A percentile compares a stretch with the other conserved stretches of the same genome.
Evolutionary conservation across 2,888 invertebrate species (phyloP).

Genomic region (Synanthedon vespiformis): DNA sequence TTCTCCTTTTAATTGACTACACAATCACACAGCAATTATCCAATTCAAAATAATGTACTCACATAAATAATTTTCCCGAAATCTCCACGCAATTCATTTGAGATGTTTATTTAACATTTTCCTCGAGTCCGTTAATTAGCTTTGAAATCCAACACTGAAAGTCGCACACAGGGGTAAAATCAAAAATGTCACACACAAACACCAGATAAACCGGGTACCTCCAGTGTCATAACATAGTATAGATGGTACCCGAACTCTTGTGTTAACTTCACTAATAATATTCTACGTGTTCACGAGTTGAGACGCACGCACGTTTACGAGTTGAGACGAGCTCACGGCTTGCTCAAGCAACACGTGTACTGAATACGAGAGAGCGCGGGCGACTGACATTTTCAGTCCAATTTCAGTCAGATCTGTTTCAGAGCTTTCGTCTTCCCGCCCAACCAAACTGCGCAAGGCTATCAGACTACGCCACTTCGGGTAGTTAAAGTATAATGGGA

Average conservation of each 20-base stretch:
- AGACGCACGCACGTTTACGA: slow-evolving; percentile 12
- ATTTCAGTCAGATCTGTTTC: slow-evolving; percentile 6
- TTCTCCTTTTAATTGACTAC: too few species aligned
- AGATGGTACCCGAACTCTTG: background rate
- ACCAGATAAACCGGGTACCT: background rate
- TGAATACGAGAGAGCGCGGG: slow-evolving; percentile 17
- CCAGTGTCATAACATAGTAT: background rate
- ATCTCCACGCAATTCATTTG: background rate
- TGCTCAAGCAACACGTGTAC: slow-evolving; percentile 10
- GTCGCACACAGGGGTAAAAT: slow-evolving; percentile 2
- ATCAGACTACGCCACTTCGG: background rate
- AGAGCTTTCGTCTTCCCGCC: slow-evolving; percentile 13
- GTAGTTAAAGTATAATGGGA: background rate
- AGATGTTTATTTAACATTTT: background rate
- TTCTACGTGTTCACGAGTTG: slow-evolving; percentile 6
- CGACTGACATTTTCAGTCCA: slow-evolving; percentile 23
- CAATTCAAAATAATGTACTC: background rate
- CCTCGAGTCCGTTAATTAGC: background rate
- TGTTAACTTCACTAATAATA: slow-evolving; percentile 1
- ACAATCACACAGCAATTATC: background rate
- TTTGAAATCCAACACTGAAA: slow-evolving; percentile 3
- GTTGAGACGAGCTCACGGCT: slow-evolving; percentile 3
- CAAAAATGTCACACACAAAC: background rate
- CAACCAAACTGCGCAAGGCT: background rate
- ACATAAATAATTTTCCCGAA: background rate